These are phyloP conservation scores for Hirudinaria manillensis DNA, from an alignment of 2,888 invertebrate species.

Conservation along the genomic window DNA sequence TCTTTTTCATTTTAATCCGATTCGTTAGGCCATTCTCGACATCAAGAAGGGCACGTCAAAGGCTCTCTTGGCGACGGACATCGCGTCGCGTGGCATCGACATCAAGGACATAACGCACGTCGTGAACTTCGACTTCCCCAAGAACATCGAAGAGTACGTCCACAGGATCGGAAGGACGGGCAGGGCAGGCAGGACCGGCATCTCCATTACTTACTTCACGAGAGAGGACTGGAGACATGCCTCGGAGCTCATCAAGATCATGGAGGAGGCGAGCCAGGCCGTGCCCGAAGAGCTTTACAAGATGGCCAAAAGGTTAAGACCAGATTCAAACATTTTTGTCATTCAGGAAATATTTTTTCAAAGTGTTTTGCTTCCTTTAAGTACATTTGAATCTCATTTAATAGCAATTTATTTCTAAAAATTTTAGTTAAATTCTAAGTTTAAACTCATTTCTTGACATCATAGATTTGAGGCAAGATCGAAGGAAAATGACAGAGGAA, in stretches of 20 bases:
- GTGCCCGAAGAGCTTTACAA: slow-evolving; percentile 69
- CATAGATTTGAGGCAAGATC: no score
- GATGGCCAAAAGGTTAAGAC: slow-evolving; percentile 68
- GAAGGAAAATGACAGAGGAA: no score
- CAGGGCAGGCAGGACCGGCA: slow-evolving; percentile 78
- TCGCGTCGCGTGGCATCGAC: slow-evolving; percentile 87
- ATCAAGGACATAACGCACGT: slow-evolving; percentile 67
- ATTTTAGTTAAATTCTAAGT: no score
- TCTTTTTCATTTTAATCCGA: neutral
- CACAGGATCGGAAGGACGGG: slow-evolving; percentile 93
- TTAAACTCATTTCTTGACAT: no score
- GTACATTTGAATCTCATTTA: no score
- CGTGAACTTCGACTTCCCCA: slow-evolving; percentile 84
- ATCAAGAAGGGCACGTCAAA: slow-evolving; percentile 72
- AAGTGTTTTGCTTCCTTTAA: neutral
- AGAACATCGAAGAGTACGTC: slow-evolving; percentile 89
- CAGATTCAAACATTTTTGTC: neutral
- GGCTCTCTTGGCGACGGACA: slow-evolving; percentile 86
- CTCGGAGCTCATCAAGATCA: slow-evolving; percentile 71
- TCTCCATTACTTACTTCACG: slow-evolving; percentile 75
- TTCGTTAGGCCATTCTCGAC: slow-evolving; percentile 69
- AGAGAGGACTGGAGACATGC: slow-evolving; percentile 74
- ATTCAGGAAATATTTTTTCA: neutral
- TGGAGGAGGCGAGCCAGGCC: slow-evolving; percentile 78
- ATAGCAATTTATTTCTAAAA: no score